Conservation (phyloP, 2,888 invertebrate genomes). For the Aphelenchoides bicaudatus region DNA sequence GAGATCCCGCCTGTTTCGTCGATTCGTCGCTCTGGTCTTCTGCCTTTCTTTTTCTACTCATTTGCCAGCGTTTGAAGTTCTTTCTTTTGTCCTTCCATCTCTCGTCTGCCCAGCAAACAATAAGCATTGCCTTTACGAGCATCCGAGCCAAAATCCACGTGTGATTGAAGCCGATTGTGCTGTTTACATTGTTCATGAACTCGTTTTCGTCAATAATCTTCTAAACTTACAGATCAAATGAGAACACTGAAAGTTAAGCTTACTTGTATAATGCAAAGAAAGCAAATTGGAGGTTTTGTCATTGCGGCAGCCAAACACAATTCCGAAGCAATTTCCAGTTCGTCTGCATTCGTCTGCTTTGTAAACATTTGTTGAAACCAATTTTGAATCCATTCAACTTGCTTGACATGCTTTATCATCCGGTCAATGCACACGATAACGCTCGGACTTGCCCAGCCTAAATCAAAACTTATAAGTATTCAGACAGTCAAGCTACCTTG, state of each 20-base stretch:
- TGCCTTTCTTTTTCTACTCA: not conserved
- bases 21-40: no score
- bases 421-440: slow-evolving; percentile 34
- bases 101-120: slow-evolving; percentile 38
- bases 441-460: slow-evolving; percentile 39
- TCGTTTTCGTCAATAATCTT: slow-evolving; percentile 19
- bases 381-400: slow-evolving; percentile 24
- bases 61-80: not conserved
- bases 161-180: slow-evolving; percentile 25
- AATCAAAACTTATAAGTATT: no score
- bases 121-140: slow-evolving; percentile 34
- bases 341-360: slow-evolving; percentile 35
- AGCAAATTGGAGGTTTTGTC: slow-evolving; percentile 27
- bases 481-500: no score
- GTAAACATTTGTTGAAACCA: slow-evolving; percentile 38
- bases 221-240: no score
- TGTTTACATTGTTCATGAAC: slow-evolving; percentile 11
- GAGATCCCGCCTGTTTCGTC: no score
- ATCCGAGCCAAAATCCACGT: slow-evolving; percentile 34
- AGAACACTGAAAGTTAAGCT: no score
- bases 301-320: slow-evolving; percentile 36
- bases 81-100: not conserved
- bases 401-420: slow-evolving; percentile 21
- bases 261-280: slow-evolving; percentile 28
- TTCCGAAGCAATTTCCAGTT: slow-evolving; percentile 36